A percentile compares a stretch with the other conserved stretches of the same genome.
Evolutionary conservation across 2,888 invertebrate genomes (phyloP).

Genomic region (Pocota personata): DNA sequence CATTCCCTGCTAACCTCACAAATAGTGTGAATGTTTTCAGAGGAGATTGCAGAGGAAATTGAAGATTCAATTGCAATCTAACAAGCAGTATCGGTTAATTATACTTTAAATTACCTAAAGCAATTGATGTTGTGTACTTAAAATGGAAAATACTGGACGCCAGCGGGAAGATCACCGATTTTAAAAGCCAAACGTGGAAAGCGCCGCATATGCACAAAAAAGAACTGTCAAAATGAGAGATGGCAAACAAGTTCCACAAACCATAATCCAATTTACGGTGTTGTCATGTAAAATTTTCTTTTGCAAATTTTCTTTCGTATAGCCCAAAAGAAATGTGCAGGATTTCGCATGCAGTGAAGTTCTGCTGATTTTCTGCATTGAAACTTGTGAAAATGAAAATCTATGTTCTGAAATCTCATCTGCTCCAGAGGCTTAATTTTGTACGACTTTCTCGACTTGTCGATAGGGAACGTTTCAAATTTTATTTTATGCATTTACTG

Average conservation of each 20-base stretch:
- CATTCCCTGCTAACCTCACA: slow-evolving; percentile 26
- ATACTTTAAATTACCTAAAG: slow-evolving; percentile 6
- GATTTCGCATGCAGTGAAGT: too few relatives aligned
- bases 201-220: slow-evolving; percentile 49
- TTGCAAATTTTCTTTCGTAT: background rate
- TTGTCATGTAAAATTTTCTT: slow-evolving; percentile 14
- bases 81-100: too few relatives aligned
- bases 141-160: background rate
- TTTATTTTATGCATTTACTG: too few relatives aligned
- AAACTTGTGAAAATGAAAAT: too few relatives aligned
- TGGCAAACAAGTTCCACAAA: slow-evolving; percentile 28
- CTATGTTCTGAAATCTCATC: too few relatives aligned
- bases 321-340: too few relatives aligned
- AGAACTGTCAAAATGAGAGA: slow-evolving; percentile 31
- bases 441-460: too few relatives aligned
- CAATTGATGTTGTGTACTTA: background rate
- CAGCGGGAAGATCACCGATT: background rate
- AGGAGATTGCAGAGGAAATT: background rate
- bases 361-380: too few relatives aligned
- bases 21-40: background rate
- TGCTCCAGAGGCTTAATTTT: too few relatives aligned
- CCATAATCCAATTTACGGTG: background rate
- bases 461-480: too few relatives aligned
- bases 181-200: slow-evolving; percentile 51
- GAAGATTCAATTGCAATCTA: background rate